Base-by-base conservation (phyloP, 2,113 vertebrate species). In the Sylvilagus bachmani region DNA sequence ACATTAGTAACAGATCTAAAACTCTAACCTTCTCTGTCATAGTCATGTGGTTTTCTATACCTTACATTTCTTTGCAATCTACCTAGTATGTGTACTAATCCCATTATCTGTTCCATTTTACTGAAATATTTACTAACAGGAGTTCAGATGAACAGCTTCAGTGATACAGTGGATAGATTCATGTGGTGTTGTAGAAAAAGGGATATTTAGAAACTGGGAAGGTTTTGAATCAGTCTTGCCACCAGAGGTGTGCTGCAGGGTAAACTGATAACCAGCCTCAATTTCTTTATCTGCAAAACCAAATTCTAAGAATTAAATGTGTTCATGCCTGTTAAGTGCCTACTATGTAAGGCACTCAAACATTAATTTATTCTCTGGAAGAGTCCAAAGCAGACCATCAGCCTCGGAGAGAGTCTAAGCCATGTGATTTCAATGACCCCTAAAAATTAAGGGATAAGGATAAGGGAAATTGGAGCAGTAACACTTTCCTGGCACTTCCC, bases 401-500 rank as follows among this genome's bases (percentile, higher is more conserved):
- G 21, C 44, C 75, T 91, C 21, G 84, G 12, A 81, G 19, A 93
- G 14, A 80, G 36, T 74, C 77, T 70, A 93, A 69, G 22, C 19
- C 53, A 81, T 58, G 36, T 83, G 83, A 82, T 95, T 78, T 90
- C 78, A 88, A 81, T 61, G 55, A 79, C 27, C 21, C n/a, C 82
- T 92, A 94, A 95, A 93, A 91, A 89, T 75, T 67, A 80, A 91
- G 25, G 44, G 62, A 86, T 44, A 33, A 94, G 66, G 69, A 95
- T 92, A 88, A 92, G 77, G 33, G 78, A 93, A 84, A 94, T 1
- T 93, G 82, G 69, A 96, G 44, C 61, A 85, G 53, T 85, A 81
- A 95, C 44, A 49, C 24, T 90, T 95, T 82, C 73, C 82, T 95
- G 95, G 94, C 94, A 95, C 62, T 86, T 95, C 11, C 62, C 85